A percentile compares a stretch with the other conserved stretches of the same genome.
Evolutionary conservation across 2,888 invertebrate species (phyloP).

Genomic region (Portevinia maculata): DNA sequence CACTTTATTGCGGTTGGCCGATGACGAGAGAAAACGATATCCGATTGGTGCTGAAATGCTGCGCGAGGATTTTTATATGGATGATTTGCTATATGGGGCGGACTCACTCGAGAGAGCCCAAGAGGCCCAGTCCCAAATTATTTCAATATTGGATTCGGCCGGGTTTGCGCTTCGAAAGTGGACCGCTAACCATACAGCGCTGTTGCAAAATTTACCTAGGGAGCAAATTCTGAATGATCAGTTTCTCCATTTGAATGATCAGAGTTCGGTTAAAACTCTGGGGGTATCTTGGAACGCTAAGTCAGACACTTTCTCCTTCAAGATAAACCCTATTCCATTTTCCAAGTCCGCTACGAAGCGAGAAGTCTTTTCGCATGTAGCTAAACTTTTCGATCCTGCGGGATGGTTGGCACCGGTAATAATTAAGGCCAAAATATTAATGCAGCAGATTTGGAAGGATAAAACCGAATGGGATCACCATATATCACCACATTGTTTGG

Average conservation of each 20-base stretch:
- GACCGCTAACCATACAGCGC: too few relatives aligned
- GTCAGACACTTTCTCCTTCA: conserved; percentile 28
- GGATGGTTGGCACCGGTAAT: conserved; percentile 58
- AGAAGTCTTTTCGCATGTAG: conserved; percentile 49
- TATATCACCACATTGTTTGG: too few relatives aligned
- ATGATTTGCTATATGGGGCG: too few relatives aligned
- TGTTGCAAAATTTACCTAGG: not conserved
- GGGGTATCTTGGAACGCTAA: conserved; percentile 57
- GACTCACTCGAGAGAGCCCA: too few relatives aligned
- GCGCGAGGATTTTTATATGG: too few relatives aligned
- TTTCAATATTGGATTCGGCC: too few relatives aligned
- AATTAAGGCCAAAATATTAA: conserved; percentile 45
- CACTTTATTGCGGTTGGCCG: too few relatives aligned
- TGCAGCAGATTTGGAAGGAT: conserved; percentile 63
- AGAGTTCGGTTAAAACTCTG: conserved; percentile 35
- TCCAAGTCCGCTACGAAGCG: conserved; percentile 31
- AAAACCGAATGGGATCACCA: conserved; percentile 42
- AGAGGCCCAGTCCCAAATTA: too few relatives aligned
- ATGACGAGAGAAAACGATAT: too few relatives aligned
- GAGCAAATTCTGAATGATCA: not conserved
- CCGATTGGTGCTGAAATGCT: too few relatives aligned
- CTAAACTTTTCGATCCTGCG: conserved; percentile 62
- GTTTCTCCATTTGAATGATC: not conserved
- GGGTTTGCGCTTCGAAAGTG: too few relatives aligned
- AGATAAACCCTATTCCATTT: not conserved